Conservation (phyloP, 2,797 vertebrate species). For the Gambusia yucatana region DNA sequence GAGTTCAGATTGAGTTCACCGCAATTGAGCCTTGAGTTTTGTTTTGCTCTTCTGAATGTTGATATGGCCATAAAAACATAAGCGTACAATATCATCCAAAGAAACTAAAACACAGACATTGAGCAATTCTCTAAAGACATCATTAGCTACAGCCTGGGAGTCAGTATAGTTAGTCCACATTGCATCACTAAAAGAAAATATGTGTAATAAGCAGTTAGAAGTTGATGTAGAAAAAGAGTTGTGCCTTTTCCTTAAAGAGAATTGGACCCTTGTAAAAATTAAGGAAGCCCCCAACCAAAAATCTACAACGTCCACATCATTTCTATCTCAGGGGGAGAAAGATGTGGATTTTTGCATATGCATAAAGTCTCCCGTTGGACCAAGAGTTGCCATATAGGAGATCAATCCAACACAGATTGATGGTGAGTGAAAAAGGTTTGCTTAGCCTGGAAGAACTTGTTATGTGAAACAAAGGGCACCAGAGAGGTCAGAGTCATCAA, state of each 20-base stretch:
- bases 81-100: background rate
- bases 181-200: constrained; percentile 4
- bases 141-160: background rate
- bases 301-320: background rate
- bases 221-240: background rate
- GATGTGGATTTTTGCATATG: no score
- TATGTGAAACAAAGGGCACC: background rate
- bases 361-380: background rate
- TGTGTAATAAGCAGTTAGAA: background rate
- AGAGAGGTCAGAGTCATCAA: background rate
- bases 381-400: background rate
- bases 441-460: background rate
- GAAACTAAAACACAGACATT: background rate
- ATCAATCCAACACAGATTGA: background rate
- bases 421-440: background rate
- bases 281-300: background rate
- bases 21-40: background rate
- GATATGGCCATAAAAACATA: background rate
- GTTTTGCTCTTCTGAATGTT: background rate
- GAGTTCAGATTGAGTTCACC: background rate
- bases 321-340: background rate
- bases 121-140: background rate
- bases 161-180: background rate
- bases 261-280: background rate
- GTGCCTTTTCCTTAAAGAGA: background rate